These are phyloP conservation scores for Latheticus oryzae DNA, from an alignment of 2,888 invertebrate species.

Conservation along the genomic window DNA sequence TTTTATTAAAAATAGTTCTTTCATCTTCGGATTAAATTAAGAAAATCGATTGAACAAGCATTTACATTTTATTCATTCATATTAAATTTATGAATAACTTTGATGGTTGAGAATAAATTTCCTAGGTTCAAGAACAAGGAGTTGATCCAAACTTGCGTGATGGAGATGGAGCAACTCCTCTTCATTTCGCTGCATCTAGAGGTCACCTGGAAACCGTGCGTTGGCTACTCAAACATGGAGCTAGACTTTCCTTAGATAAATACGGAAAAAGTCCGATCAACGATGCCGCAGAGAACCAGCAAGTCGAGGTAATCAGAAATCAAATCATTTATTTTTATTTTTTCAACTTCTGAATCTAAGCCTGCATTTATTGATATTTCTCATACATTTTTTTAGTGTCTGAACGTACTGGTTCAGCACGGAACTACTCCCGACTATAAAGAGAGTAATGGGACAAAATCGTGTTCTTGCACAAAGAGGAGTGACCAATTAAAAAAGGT, in stretches of 20 bases:
- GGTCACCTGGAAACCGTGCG: constrained; percentile 84
- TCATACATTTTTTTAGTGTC: too few relatives aligned
- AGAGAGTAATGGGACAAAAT: constrained; percentile 63
- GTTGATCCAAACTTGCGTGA: constrained; percentile 88
- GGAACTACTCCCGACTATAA: constrained; percentile 78
- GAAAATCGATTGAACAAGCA: too few relatives aligned
- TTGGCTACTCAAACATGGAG: constrained; percentile 87
- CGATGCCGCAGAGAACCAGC: constrained; percentile 91
- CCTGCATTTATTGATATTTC: too few relatives aligned
- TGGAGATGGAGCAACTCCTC: constrained; percentile 89
- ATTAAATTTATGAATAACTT: constrained; percentile 3
- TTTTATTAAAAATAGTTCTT: too few relatives aligned
- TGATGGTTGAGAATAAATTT: not conserved
- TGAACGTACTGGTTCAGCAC: constrained; percentile 84
- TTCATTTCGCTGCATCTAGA: constrained; percentile 89
- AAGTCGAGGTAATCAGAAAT: constrained; percentile 80
- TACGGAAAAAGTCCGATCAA: constrained; percentile 92
- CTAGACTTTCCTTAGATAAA: constrained; percentile 83
- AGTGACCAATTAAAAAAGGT: constrained; percentile 39
- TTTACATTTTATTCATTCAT: too few relatives aligned
- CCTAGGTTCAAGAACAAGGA: constrained; percentile 82
- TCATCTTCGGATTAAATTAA: constrained; percentile 4
- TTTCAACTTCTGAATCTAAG: not conserved
- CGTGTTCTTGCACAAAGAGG: constrained; percentile 60
- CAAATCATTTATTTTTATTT: not conserved